Base-by-base conservation (phyloP, 2,113 vertebrate species). In the Pomatorhinus ruficollis region DNA sequence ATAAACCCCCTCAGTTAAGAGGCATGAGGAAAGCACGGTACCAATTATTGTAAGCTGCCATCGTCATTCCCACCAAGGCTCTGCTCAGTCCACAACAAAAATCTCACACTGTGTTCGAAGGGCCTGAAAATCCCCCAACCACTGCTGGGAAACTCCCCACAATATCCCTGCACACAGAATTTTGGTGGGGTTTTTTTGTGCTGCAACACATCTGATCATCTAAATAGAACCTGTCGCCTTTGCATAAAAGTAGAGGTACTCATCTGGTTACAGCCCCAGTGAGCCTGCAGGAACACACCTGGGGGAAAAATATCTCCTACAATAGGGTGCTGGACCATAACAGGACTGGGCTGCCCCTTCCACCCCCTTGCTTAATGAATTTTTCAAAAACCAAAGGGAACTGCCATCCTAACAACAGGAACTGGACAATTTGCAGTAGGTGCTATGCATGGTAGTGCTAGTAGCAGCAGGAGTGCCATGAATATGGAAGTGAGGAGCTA, bases 401-500 rank as follows among this genome's bases (percentile, higher is more conserved):
- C 92, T 96, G 91, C 92, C 95, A 94, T 88, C 80, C 91, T 94
- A 92, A 93, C 95, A 96, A 94, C 91, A 89, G 95, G 91, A 96
- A 94, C 90, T 89, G 96, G 97, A 94, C 95, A 93, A 96, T 96
- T 97, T 96, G 95, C 87, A 50, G 92, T 89, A 95, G 94, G 95
- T 95, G 96, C 90, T 96, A 92, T 87, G 95, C 95, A 95, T 96
- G 92, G 92, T 74, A 92, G 92, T 96, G 88, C 85, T 93, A 93
- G 89, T 92, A 97, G 93, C 93, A 97, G 96, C 95, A 92, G 94
- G 97, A 95, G 95, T 93, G 96, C 96, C 93, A 96, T 93, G 92
- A 97, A 96, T 95, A 96, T 95, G 95, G 96, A 97, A 97, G 83
- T 35, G 72, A 94, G 87, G 93, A 96, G 90, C 92, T 97, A 97